phyloP scores from a whole-genome alignment of 2,797 vertebrate genomes.

The Cyprinodon diabolis region DNA sequence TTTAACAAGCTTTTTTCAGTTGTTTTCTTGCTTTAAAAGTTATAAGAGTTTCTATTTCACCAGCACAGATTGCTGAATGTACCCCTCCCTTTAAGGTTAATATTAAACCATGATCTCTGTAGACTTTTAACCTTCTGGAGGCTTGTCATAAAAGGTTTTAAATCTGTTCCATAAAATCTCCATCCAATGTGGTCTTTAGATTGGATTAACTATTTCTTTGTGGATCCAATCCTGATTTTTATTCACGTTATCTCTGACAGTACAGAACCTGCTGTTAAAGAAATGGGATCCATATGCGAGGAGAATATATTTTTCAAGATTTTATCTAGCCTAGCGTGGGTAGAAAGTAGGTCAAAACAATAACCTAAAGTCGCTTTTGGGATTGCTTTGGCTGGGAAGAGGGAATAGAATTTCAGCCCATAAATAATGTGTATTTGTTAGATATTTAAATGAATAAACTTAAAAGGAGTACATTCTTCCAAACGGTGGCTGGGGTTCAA shows the following conservation, averaged over 20 bases:
- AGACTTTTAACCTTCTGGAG: slow-evolving; percentile 84
- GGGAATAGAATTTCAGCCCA: neutral
- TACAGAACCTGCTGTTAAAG: neutral
- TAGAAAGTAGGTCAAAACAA: neutral
- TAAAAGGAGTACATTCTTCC: neutral
- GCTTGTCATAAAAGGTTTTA: slow-evolving; percentile 71
- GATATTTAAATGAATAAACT: neutral
- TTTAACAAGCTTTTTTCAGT: fast-evolving
- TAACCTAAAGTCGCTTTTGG: neutral
- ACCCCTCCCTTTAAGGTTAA: neutral
- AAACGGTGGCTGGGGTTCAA: neutral
- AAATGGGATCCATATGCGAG: neutral
- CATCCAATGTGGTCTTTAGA: slow-evolving; percentile 83
- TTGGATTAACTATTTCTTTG: slow-evolving; percentile 81
- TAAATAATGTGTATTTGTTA: neutral
- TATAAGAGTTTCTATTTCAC: neutral
- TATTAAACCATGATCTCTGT: slow-evolving; percentile 82
- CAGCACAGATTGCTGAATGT: slow-evolving; percentile 7
- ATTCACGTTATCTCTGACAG: slow-evolving; percentile 10
- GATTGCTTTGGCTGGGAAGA: neutral
- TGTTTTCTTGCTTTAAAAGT: neutral
- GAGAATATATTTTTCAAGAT: neutral
- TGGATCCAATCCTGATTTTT: slow-evolving; percentile 48
- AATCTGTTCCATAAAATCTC: slow-evolving; percentile 85
- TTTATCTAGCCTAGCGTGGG: neutral